Base-by-base conservation (phyloP, 1,140 invertebrate species). In the Ephestia elutella region DNA sequence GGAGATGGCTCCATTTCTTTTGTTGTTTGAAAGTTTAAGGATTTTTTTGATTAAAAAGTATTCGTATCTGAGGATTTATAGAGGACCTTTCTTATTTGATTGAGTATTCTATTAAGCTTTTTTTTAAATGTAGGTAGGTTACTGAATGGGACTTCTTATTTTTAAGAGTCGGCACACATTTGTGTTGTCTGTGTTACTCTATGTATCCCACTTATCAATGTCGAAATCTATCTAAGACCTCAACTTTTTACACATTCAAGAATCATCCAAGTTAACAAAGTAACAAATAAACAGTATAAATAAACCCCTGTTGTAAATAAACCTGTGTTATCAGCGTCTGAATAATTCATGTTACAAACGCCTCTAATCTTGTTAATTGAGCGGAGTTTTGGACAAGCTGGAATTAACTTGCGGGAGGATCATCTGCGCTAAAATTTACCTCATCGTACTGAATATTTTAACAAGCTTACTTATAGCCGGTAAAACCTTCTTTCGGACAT, bases 221-320 rank as follows among this genome's bases (percentile, higher is more conserved):
- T n/a, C n/a, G n/a, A n/a, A n/a, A n/a, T n/a, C n/a, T n/a, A n/a
- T n/a, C n/a, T n/a, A n/a, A n/a, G n/a, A 25, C 21, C 2, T 25
- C 2, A 25, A 25, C 2, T 25, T 2, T 25, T 7, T 3, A 25
- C 2, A 25, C 21, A 25, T 7, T 25, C 7, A 25, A 25, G 21
- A 25, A 25, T 25, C 21, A 3, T 25, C 8, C 9, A 11, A 32
- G 11, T 1, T 17, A n/a, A n/a, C 13, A 44, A 7, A 15, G 2
- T 44, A 44, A 15, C 38, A 44, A 32, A 44, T 44, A 44, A 44
- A 38, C 32, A n/a, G n/a, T n/a, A n/a, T n/a, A n/a, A n/a, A n/a
- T n/a, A n/a, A n/a, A n/a, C n/a, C n/a, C n/a, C n/a, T n/a, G n/a
- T n/a, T n/a, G n/a, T n/a, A 44, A 32, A 44, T 44, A 44, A 44